Evolutionary conservation across 2,888 invertebrate species (phyloP), one percentile per base, ranked within the genome.

Genomic region (Diarsia mendica): DNA sequence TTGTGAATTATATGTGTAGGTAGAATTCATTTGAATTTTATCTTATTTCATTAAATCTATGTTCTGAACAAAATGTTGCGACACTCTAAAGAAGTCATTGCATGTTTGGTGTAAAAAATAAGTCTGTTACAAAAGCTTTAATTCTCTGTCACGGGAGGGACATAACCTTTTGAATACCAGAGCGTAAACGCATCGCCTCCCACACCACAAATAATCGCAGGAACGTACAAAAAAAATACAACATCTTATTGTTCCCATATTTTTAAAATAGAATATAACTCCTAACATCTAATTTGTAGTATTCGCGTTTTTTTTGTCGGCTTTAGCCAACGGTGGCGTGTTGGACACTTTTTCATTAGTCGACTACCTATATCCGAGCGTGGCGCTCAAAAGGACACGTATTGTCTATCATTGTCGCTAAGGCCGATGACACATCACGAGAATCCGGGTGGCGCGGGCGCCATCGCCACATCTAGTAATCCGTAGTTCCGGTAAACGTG

Each of bases 351-450:
- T n/a, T n/a, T 39, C 39, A 39, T 39, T 39, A 8, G 39, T 39
- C 39, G 39, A 6, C 39, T n/a, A n/a, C n/a, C n/a, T 39, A 39
- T 39, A 39, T 39, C 39, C 8, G 39, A 39, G 6, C 39, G 39
- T 39, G 39, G 8, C 39, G 39, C 39, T 39, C 39, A 39, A 39
- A 39, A 39, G 8, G 39, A 70, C 15, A n/a, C 20, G 44, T 28
- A 64, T 68, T 75, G 55, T 73, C 63, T 67, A 48, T 44, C 39
- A 5, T 33, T 67, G 72, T 80, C 20, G 58, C 28, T 72, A 82
- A 44, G 67, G 44, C 53, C 72, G 63, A 67, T 77, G 66, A 82
- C 58, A 80, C 72, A 80, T 46, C 53, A 51, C 18, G 44, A 80
- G 20, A 46, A 49, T 23, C 23, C 49, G 63, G 11, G 4, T 33